Conservation (phyloP, 2,888 invertebrate species). For the Crossocerus cetratus region DNA sequence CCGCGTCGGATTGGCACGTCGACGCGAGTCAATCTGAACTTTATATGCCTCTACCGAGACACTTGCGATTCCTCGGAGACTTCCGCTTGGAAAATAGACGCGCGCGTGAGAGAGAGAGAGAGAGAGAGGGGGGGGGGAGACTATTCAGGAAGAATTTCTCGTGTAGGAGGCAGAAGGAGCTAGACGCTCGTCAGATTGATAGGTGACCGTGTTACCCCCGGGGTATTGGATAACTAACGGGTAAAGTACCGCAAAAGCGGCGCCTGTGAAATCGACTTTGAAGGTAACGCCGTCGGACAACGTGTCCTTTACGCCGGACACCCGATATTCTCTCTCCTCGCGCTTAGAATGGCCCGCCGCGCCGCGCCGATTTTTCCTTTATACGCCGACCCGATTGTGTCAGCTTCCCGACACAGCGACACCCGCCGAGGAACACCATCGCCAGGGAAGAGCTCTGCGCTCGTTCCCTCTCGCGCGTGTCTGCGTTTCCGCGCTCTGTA, state of each 20-base stretch:
- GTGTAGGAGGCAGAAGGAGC: no score
- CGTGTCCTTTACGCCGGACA: conserved; percentile 21
- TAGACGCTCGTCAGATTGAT: no score
- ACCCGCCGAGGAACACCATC: no score
- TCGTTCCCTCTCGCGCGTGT: conserved; percentile 34
- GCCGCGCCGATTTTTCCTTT: conserved; percentile 30
- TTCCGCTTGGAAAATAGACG: background rate
- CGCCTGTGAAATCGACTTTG: conserved; percentile 2
- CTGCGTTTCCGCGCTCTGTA: conserved; percentile 33
- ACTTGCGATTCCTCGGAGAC: no score
- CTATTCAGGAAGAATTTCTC: no score
- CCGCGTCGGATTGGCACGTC: conserved; percentile 24
- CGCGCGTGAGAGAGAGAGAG: conserved; percentile 16
- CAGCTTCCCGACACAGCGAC: conserved; percentile 11
- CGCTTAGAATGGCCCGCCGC: conserved; percentile 1
- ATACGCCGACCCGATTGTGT: conserved; percentile 52
- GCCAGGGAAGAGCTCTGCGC: conserved; percentile 22
- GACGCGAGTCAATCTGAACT: no score
- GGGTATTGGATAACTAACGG: background rate
- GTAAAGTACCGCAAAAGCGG: conserved; percentile 3
- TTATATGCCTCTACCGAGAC: no score
- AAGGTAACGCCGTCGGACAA: conserved; percentile 25
- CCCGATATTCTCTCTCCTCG: conserved; percentile 25
- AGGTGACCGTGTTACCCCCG: no score
- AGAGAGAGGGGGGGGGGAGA: background rate